Evolutionary conservation across 92 coral and sea anemone species (phyloP), one percentile per base, ranked within the genome.

Genomic region (Umimayanthus chanpuru): DNA sequence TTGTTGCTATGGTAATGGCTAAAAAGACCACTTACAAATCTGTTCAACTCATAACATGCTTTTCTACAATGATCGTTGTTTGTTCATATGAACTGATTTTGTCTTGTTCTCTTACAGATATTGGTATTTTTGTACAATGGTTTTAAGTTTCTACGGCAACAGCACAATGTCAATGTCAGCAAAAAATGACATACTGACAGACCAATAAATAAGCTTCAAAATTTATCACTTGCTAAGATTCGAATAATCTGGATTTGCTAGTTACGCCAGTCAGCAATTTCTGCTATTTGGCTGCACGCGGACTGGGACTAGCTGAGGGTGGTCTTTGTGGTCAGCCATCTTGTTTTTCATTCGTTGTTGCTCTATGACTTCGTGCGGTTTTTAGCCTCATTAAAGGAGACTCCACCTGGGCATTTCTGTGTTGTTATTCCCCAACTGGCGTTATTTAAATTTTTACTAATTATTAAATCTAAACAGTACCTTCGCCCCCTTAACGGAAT

Each of bases 1-100:
- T 79, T 53, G 83, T 79, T 79, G 83, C 83, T 79, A 79, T 55
- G 83, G 83, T 79, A 79, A 53, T 26, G 5, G 65, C 3, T 53
- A 79, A 53, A 53, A 28, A 30, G 75, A 75, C 9, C 36, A 81
- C n/a, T 64, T 81, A 81, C 32, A 81, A 61, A 81, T 56, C 53
- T 55, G 56, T 18, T 64, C 20, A 81, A 81, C 53, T 61, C 74
- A 64, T 81, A 81, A 61, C 85, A 56, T 80, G 73, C 50, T 26
- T 36, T 61, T 56, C 10, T 26, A 4, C 73, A 58, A 81, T 50
- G 47, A 80, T 44, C 71, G 56, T 80, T 80, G 15, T 80, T 49
- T 80, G 85, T 32, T 38, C 64, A 64, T 25, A 61, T 58, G 85
- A 79, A 50, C 83, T 79, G 9, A 26, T 53, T 53, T 50, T 79